Evolutionary conservation across 2,113 vertebrate species (phyloP).

Genomic region (Dromaius novaehollandiae): DNA sequence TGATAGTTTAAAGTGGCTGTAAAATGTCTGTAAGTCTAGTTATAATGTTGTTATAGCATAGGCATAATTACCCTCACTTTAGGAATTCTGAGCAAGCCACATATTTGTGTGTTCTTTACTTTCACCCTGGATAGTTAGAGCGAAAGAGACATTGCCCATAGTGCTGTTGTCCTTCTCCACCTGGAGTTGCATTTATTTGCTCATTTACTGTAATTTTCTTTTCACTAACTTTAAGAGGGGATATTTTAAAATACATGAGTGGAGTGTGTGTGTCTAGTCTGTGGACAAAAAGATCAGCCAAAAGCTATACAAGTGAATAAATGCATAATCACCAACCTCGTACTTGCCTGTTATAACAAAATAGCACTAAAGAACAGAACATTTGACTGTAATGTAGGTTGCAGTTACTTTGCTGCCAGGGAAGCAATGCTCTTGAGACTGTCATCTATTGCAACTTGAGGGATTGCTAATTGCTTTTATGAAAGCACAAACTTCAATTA

Average conservation of each 20-base stretch:
- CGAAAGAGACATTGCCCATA: neutral
- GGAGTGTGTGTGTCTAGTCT: neutral
- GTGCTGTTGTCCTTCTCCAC: neutral
- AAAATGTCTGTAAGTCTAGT: neutral
- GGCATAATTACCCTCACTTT: neutral
- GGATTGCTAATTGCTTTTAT: slow-evolving; percentile 44
- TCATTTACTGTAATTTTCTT: neutral
- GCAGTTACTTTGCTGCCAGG: slow-evolving; percentile 15
- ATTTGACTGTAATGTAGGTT: neutral
- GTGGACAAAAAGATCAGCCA: slow-evolving; percentile 17
- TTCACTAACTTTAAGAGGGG: neutral
- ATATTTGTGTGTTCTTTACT: neutral
- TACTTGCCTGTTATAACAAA: slow-evolving; percentile 14
- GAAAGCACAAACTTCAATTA: slow-evolving; percentile 16
- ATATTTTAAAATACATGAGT: neutral
- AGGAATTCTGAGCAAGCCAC: neutral
- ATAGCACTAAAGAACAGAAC: neutral
- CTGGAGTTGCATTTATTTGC: neutral
- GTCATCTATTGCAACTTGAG: slow-evolving; percentile 42
- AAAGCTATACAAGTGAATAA: neutral
- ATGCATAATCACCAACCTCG: slow-evolving; percentile 7
- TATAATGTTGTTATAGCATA: neutral
- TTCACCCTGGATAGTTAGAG: neutral
- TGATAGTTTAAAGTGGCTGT: neutral
- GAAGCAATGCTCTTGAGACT: slow-evolving; percentile 20